Evolutionary conservation across 2,888 invertebrate genomes (phyloP).

Genomic region (Clusia tigrina): DNA sequence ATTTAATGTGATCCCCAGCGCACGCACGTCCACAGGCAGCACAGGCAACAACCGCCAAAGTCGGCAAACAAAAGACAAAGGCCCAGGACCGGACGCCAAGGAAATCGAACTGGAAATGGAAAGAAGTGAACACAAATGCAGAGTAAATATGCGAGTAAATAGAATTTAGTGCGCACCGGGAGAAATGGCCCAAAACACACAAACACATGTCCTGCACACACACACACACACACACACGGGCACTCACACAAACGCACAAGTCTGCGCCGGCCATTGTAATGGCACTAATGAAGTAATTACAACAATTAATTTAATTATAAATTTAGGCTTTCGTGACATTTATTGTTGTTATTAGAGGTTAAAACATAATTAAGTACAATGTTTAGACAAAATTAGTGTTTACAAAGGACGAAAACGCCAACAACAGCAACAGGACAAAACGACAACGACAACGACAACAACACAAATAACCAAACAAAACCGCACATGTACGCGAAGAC

Average conservation of each 20-base stretch:
- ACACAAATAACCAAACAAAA: too few relatives aligned
- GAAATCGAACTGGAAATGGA: too few relatives aligned
- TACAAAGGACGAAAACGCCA: conserved; percentile 48
- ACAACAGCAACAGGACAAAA: background rate
- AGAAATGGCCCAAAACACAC: too few relatives aligned
- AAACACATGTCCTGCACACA: too few relatives aligned
- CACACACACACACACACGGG: too few relatives aligned
- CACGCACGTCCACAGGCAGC: background rate
- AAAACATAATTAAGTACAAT: conserved; percentile 13
- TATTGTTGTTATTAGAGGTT: conserved; percentile 18
- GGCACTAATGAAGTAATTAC: conserved; percentile 38
- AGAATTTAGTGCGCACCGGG: conserved; percentile 37
- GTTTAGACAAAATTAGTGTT: conserved; percentile 35
- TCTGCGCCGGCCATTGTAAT: too few relatives aligned
- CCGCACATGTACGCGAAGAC: too few relatives aligned
- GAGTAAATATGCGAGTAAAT: conserved; percentile 16
- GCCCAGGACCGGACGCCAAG: too few relatives aligned
- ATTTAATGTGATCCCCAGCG: background rate
- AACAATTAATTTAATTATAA: conserved; percentile 62
- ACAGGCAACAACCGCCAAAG: background rate
- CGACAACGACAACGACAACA: too few relatives aligned
- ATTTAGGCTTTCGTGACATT: conserved; percentile 45
- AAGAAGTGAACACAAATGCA: conserved; percentile 8
- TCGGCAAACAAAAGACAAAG: background rate
- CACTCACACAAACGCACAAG: too few relatives aligned